These are phyloP conservation scores for Ips nitidus DNA, from an alignment of 1,140 invertebrate species.

Conservation along the genomic window DNA sequence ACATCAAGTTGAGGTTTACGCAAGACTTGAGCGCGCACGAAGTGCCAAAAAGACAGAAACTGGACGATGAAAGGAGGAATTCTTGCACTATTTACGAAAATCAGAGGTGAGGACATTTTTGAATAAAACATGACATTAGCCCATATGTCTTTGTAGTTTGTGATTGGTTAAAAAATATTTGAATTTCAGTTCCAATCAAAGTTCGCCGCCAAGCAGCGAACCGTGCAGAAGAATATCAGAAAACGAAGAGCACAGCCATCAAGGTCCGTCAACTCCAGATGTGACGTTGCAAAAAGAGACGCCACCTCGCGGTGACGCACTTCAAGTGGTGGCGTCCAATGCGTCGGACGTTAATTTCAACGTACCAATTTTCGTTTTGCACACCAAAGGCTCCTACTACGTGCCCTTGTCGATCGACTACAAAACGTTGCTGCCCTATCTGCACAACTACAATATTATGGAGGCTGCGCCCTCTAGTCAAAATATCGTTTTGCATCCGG, in stretches of 20 bases:
- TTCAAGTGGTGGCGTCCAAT: slow-evolving; percentile 14
- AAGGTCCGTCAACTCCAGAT: slow-evolving; percentile 36
- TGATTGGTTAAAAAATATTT: background rate
- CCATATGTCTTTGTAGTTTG: background rate
- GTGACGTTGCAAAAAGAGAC: slow-evolving; percentile 35
- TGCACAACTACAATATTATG: slow-evolving; percentile 62
- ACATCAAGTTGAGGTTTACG: slow-evolving; percentile 85
- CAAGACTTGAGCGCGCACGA: slow-evolving; percentile 46
- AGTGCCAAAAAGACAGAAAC: slow-evolving; percentile 41
- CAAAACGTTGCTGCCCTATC: slow-evolving; percentile 68
- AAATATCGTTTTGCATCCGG: slow-evolving; percentile 78
- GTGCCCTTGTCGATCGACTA: slow-evolving; percentile 87
- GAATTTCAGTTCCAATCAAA: slow-evolving; percentile 45
- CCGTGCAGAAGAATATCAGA: slow-evolving; percentile 45
- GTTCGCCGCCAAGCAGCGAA: slow-evolving; percentile 46
- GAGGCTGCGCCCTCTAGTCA: slow-evolving; percentile 60
- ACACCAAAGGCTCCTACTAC: slow-evolving; percentile 86
- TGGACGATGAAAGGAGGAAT: slow-evolving; percentile 39
- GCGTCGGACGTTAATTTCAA: slow-evolving; percentile 52
- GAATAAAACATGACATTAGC: background rate
- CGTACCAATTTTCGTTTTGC: slow-evolving; percentile 80
- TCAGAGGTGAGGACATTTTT: slow-evolving; percentile 41
- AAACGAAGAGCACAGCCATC: slow-evolving; percentile 29
- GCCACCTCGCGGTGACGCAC: slow-evolving; percentile 27
- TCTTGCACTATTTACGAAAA: slow-evolving; percentile 47